Percentiles rank a stretch among this genome's conserved stretches.
phyloP scores from a whole-genome alignment of 2,888 invertebrate species.

The Tipula lateralis region DNA sequence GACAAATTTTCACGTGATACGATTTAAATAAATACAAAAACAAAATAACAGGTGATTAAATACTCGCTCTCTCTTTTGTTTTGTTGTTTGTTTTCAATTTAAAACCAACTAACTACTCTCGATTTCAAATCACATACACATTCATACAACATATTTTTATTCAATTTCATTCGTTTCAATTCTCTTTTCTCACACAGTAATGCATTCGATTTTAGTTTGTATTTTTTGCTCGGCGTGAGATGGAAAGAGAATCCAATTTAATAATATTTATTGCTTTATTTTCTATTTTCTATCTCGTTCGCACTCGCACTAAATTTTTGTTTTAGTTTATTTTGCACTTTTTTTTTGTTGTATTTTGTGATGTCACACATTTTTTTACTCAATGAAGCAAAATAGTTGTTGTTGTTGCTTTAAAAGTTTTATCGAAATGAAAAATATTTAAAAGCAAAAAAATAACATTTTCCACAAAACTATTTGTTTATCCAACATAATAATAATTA shows the following conservation, averaged over 20 bases:
- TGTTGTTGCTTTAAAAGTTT: background rate
- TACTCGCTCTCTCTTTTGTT: background rate
- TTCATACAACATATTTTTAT: background rate
- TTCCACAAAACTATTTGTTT: too few species aligned
- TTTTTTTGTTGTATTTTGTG: too few species aligned
- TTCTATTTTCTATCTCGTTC: background rate
- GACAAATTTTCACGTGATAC: background rate
- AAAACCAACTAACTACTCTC: background rate
- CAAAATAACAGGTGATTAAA: background rate
- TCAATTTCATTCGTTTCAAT: background rate
- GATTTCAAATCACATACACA: background rate
- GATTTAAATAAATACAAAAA: background rate
- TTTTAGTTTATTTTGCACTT: background rate
- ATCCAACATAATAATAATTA: too few species aligned
- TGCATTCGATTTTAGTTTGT: background rate
- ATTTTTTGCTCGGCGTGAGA: too few species aligned
- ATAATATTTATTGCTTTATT: background rate
- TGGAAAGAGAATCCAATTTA: background rate
- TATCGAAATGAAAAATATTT: background rate
- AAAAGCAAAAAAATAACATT: background rate
- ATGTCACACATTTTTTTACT: background rate
- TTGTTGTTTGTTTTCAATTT: background rate
- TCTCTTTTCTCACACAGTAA: background rate
- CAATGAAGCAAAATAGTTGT: background rate
- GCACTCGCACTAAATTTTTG: background rate